Percentiles rank a stretch among this genome's conserved stretches.
These are phyloP conservation scores for Brenthis daphne DNA, from an alignment of 2,888 invertebrate genomes.

Conservation along the genomic window DNA sequence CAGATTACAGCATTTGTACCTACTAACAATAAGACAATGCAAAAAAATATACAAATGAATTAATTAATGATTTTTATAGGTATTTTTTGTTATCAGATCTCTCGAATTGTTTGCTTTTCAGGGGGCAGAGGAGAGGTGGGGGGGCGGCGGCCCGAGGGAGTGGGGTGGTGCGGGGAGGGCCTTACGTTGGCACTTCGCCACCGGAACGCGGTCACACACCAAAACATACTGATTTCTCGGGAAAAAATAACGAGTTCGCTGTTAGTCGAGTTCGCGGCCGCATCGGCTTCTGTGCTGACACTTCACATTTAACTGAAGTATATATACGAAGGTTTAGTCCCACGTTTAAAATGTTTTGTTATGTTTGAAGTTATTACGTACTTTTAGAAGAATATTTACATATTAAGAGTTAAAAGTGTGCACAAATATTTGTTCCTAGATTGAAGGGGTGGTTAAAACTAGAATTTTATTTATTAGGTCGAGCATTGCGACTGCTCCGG, in stretches of 20 bases:
- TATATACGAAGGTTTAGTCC: no score
- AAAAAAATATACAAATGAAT: no score
- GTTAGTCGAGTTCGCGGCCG: constrained; percentile 32
- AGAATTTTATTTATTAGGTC: constrained; percentile 8
- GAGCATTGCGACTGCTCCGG: constrained; percentile 1
- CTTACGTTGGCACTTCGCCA: constrained; percentile 60
- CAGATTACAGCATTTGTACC: no score
- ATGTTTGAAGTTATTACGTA: no score
- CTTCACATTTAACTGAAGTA: not conserved
- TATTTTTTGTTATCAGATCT: no score
- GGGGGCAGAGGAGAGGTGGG: not conserved
- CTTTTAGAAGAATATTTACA: no score
- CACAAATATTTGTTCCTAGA: no score
- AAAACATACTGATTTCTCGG: constrained; percentile 68
- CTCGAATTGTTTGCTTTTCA: no score
- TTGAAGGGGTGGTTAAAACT: not conserved
- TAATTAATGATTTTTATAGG: no score
- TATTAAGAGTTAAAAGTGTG: no score
- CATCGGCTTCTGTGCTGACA: not conserved
- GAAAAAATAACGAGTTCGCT: constrained; percentile 54
- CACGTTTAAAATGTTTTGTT: no score
- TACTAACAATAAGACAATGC: no score
- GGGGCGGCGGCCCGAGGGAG: constrained; percentile 28
- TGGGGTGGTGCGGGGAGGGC: constrained; percentile 37
- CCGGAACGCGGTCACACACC: constrained; percentile 65